Conservation (phyloP, 2,797 vertebrate genomes). For the Thunnus albacares region DNA sequence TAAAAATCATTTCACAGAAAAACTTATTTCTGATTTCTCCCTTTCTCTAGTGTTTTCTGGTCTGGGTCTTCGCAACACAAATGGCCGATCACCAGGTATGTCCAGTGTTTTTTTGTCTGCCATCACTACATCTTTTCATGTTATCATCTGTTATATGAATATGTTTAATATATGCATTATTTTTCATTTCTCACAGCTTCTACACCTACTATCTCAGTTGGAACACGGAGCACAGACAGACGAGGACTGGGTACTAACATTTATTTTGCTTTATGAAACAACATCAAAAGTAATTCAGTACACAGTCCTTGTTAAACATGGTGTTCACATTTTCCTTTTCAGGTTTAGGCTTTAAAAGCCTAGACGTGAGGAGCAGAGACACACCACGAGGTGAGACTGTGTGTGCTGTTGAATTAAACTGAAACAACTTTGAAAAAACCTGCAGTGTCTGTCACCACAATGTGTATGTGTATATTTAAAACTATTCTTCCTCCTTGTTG, state of each 20-base stretch:
- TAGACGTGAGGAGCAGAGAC: slow-evolving; percentile 79
- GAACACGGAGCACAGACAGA: slow-evolving; percentile 69
- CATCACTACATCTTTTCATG: background rate
- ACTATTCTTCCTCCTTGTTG: slow-evolving; percentile 1
- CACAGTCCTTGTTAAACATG: background rate
- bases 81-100: slow-evolving; percentile 70
- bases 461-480: background rate
- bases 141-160: background rate
- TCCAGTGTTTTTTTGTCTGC: background rate
- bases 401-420: background rate
- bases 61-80: slow-evolving; percentile 72
- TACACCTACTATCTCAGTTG: slow-evolving; percentile 60
- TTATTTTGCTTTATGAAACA: background rate
- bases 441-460: background rate
- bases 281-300: background rate
- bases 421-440: background rate
- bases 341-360: slow-evolving; percentile 63
- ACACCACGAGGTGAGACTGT: slow-evolving; percentile 67
- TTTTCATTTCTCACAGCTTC: slow-evolving; percentile 59
- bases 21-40: accelerated
- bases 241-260: slow-evolving; percentile 60
- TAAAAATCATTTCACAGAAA: background rate
- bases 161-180: background rate
- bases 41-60: slow-evolving; percentile 83
- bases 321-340: background rate